Percentiles rank a stretch among this genome's conserved stretches.
Conservation (phyloP, 2,797 vertebrate genomes). For the Gymnopithys bicolor region DNA sequence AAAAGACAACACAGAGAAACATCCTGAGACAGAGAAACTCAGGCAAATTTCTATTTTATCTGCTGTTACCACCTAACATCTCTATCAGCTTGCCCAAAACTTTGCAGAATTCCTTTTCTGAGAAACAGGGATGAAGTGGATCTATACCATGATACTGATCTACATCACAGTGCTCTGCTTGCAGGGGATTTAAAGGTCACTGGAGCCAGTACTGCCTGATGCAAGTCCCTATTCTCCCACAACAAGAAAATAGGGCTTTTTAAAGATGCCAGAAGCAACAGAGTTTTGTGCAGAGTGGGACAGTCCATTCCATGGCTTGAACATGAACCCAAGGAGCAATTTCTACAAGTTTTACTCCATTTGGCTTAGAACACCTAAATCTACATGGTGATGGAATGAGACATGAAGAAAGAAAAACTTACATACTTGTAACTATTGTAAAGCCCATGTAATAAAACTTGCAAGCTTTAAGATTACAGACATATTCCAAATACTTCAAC, state of each 20-base stretch:
- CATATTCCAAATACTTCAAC: background rate
- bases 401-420: background rate
- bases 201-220: background rate
- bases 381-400: background rate
- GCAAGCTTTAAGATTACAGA: slow-evolving; percentile 7
- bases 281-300: background rate
- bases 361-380: background rate
- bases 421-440: background rate
- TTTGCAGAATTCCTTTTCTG: background rate
- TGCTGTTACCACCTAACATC: background rate
- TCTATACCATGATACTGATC: background rate
- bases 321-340: background rate
- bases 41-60: background rate
- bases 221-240: background rate
- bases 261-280: background rate
- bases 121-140: background rate
- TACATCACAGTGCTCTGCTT: background rate
- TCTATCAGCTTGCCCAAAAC: background rate
- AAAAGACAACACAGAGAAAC: background rate
- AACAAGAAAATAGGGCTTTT: background rate
- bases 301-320: background rate
- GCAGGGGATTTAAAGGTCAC: background rate
- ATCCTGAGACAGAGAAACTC: background rate
- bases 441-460: slow-evolving; percentile 19
- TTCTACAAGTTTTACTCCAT: background rate